Base-by-base conservation (phyloP, 2,113 vertebrate species). In the Carollia perspicillata region DNA sequence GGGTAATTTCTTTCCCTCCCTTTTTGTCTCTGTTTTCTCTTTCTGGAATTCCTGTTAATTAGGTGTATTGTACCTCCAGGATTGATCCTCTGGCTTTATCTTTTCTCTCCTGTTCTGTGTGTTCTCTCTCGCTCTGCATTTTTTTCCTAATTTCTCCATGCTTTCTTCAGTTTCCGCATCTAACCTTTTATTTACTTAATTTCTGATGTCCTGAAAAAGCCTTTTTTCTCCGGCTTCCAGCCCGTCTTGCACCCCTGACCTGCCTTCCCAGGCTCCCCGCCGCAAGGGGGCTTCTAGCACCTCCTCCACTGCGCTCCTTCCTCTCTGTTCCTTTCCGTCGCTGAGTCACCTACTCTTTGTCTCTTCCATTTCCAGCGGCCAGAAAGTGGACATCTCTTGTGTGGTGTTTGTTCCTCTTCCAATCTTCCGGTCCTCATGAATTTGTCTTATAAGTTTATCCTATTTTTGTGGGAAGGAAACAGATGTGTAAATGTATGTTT, bases 191-290 rank as follows among this genome's bases (percentile, higher is more conserved):
- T 60, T 74, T 79, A 40, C 23, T 90, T 77, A 28, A 28, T 74
- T 78, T 90, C n/a, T 91, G 30, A 81, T 89, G 35, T 47, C 79
- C 84, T 93, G 10, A 88, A 84, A 84, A 13, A 69, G 6, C 42
- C 42, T 42, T 53, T 44, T 42, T 26, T 14, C 9, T 69, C 37
- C 72, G 18, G 60, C 81, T 71, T 71, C 55, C 6, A 44, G 66
- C 49, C 37, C 40, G 4, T 47, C 47, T 63, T n/a, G n/a, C 28
- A 71, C 23, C 30, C 28, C 60, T 40, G 2, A 1, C 33, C 8
- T 51, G 44, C 42, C 60, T 58, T 65, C 69, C 35, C 20, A 14
- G 5, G 8, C 37, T 78, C n/a, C n/a, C n/a, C n/a, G 51, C 33
- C 20, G 1, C 44, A 5, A 17, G 10, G 83, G 26, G 3, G 3